phyloP scores from a whole-genome alignment of 2,113 vertebrate genomes.

The Diadophis punctatus region DNA sequence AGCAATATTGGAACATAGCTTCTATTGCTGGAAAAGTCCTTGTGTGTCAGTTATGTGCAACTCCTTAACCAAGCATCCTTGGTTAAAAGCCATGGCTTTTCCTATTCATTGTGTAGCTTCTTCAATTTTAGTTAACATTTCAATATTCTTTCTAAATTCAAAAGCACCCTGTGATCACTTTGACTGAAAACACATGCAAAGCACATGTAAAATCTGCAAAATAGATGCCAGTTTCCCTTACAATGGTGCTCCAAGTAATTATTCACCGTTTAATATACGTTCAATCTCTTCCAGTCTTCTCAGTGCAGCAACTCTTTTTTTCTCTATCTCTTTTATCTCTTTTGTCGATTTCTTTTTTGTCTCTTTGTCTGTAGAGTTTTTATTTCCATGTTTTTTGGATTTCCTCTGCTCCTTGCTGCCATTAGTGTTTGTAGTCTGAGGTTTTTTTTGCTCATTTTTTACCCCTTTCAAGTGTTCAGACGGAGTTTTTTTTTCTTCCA shows the following conservation, averaged over 20 bases:
- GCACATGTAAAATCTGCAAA: constrained; percentile 30
- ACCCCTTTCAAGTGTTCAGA: constrained; percentile 60
- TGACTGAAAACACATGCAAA: constrained; percentile 28
- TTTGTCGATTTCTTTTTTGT: constrained; percentile 82
- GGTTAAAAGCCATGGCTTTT: constrained; percentile 33
- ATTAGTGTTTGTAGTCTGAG: constrained; percentile 53
- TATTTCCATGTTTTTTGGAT: constrained; percentile 67
- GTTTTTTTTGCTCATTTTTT: constrained; percentile 75
- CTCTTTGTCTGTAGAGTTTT: constrained; percentile 72
- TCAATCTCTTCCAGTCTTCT: constrained; percentile 98
- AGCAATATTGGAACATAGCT: constrained; percentile 27
- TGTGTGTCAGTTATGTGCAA: constrained; percentile 43
- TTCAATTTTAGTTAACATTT: not conserved
- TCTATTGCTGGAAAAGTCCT: constrained; percentile 26
- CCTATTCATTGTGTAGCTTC: constrained; percentile 2
- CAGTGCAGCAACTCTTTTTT: constrained; percentile 92
- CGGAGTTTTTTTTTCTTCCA: constrained; percentile 54
- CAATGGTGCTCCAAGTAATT: constrained; percentile 42
- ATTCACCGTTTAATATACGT: constrained; percentile 94
- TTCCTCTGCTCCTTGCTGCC: constrained; percentile 64
- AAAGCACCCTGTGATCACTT: constrained; percentile 44
- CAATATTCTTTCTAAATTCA: constrained; percentile 43
- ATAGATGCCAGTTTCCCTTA: not conserved
- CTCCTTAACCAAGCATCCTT: not conserved
- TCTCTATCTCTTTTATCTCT: constrained; percentile 94